Evolutionary conservation across 2,888 invertebrate genomes (phyloP).

Genomic region (Andrena trimmerana): DNA sequence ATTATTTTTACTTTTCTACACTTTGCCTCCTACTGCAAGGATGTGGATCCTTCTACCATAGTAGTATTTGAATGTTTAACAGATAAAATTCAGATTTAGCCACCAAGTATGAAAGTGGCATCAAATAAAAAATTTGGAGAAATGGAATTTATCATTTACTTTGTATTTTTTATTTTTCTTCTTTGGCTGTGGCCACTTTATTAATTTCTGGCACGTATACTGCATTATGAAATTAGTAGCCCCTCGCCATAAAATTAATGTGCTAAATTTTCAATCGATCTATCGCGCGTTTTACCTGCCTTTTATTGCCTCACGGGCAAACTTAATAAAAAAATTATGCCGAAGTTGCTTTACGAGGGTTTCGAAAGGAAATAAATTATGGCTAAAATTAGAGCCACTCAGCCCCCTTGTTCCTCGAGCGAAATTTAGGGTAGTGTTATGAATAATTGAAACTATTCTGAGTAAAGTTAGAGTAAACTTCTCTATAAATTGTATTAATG

Average conservation of each 20-base stretch:
- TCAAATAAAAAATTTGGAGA: too few species aligned
- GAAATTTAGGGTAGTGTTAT: conserved; percentile 28
- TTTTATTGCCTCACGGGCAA: neutral
- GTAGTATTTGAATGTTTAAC: too few species aligned
- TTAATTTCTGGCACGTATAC: too few species aligned
- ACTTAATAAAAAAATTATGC: neutral
- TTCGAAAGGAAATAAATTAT: neutral
- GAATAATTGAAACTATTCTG: conserved; percentile 34
- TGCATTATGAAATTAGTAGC: too few species aligned
- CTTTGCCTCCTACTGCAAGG: too few species aligned
- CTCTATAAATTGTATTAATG: conserved; percentile 14
- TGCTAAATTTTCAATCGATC: neutral
- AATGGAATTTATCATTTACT: too few species aligned
- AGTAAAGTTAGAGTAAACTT: conserved; percentile 5
- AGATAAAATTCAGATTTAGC: too few species aligned
- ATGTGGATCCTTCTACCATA: too few species aligned
- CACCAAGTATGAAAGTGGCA: too few species aligned
- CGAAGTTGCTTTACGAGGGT: conserved; percentile 12
- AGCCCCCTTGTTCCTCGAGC: neutral
- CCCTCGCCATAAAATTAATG: neutral
- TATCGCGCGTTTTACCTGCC: neutral
- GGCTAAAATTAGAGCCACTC: conserved; percentile 5
- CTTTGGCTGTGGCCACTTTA: too few species aligned
- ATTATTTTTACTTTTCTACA: too few species aligned
- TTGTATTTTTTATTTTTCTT: too few species aligned